Conservation (phyloP, 2,888 invertebrate genomes). For the Agrochola litura region DNA sequence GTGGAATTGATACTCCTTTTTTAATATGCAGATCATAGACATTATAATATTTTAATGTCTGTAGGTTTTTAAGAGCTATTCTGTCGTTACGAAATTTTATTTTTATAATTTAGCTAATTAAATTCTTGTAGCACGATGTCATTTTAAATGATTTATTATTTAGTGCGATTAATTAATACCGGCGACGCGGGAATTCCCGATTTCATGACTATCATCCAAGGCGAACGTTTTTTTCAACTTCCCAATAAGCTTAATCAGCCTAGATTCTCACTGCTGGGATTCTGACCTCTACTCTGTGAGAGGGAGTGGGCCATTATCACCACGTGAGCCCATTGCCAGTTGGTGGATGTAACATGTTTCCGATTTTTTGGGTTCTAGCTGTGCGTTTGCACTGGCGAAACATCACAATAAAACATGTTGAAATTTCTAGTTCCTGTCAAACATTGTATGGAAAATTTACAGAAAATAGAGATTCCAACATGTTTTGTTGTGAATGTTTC, state of each 20-base stretch:
- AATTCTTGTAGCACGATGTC: not conserved
- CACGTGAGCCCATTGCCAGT: not conserved
- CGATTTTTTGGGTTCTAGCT: not conserved
- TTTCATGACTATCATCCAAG: not conserved
- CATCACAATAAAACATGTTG: too few relatives aligned
- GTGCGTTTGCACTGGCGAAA: too few relatives aligned
- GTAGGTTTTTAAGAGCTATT: not conserved
- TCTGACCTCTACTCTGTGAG: too few relatives aligned
- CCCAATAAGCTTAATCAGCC: not conserved
- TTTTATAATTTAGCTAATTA: not conserved
- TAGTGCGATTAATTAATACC: not conserved
- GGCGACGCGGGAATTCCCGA: too few relatives aligned
- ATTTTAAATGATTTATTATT: slow-evolving; percentile 1
- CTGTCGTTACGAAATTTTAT: not conserved
- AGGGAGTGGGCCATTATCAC: fast-evolving
- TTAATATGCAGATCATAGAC: slow-evolving; percentile 4
- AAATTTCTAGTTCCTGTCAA: too few relatives aligned
- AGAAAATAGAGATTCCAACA: too few relatives aligned
- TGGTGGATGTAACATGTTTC: not conserved
- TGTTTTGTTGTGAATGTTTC: too few relatives aligned
- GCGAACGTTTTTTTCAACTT: not conserved
- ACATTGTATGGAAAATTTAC: too few relatives aligned
- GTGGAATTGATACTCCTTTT: not conserved
- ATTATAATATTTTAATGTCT: slow-evolving; percentile 7
- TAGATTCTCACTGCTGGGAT: not conserved